Conservation (phyloP, 2,888 invertebrate species). For the Zygaena filipendulae region DNA sequence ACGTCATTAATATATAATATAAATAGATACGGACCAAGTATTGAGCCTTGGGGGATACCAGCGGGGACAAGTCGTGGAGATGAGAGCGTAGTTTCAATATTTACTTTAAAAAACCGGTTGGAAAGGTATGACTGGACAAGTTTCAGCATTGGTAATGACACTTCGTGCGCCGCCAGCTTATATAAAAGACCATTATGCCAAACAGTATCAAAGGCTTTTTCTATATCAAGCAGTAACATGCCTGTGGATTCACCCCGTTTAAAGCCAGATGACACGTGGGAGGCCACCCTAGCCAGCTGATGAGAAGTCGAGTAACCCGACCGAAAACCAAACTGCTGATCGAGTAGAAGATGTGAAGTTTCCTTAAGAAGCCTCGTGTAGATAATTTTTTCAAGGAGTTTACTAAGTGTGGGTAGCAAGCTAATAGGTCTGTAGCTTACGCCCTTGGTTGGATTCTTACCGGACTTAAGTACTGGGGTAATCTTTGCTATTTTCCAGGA, state of each 20-base stretch:
- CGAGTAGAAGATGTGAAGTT: not conserved
- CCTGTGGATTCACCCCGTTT: slow-evolving; percentile 7
- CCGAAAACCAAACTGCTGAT: slow-evolving; percentile 13
- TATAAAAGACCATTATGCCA: no score
- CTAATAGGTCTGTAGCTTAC: slow-evolving; percentile 11
- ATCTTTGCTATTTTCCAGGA: slow-evolving; percentile 8
- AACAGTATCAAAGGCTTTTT: no score
- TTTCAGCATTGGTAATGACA: no score
- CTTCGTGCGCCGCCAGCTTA: no score
- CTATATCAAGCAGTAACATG: no score
- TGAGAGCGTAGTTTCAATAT: no score
- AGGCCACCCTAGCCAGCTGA: slow-evolving; percentile 9
- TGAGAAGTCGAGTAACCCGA: slow-evolving; percentile 6
- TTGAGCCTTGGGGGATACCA: no score
- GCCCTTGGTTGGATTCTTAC: slow-evolving; percentile 4
- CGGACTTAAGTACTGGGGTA: slow-evolving; percentile 5
- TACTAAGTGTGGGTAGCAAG: slow-evolving; percentile 7
- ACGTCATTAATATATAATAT: not conserved
- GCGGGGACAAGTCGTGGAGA: no score
- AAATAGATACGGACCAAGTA: not conserved
- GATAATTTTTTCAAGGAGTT: slow-evolving; percentile 10
- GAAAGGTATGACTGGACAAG: no score
- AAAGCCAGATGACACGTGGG: slow-evolving; percentile 6
- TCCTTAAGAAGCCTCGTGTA: slow-evolving; percentile 1
- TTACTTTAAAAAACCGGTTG: no score